Evolutionary conservation across 2,113 vertebrate species (phyloP), one percentile per base, ranked within the genome.

Genomic region (Hypanus sabinus): DNA sequence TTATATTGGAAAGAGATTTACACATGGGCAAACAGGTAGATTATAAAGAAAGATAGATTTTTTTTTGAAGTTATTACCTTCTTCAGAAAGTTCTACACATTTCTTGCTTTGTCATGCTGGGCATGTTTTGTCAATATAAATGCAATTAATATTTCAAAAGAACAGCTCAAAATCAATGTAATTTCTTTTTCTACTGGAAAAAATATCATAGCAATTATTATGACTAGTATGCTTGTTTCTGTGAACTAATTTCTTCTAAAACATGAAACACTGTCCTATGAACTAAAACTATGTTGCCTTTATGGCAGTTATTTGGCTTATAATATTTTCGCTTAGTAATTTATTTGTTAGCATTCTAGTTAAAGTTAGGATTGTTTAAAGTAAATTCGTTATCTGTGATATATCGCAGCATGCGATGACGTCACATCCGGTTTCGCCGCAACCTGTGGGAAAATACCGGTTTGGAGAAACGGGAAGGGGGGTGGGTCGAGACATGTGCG

Each of bases 41-140:
- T 73, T 71, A 20, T 73, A 71, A 73, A 73, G 38, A 68, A 73
- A 60, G 68, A 93, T 73, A 24, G 90, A 73, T 73, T 93, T 93
- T 55, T 71, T 46, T 73, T 71, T 93, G 65, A 73, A 93, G 73
- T 93, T 36, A 93, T 93, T 93, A 93, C 36, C 90, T 93, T 73
- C 68, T 92, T 71, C 68, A 7, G 33, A 68, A 33, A 24, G 22
- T 68, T 92, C n/a, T 71, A 92, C 33, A 71, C 68, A 91, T 88
- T 87, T 65, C 57, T 88, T n/a, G 57, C 12, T 88, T 88, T 33
- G 65, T 57, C 68, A 55, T 93, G 22, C 8, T 11, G 27, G 33
- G 36, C 18, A 38, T 71, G 68, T 73, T 71, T 46, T 73, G 38
- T 22, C 68, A 71, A 92, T 46, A 46, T 10, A 38, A 71, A 92